Evolutionary conservation across 1,140 invertebrate genomes (phyloP).

Genomic region (Battus philenor): DNA sequence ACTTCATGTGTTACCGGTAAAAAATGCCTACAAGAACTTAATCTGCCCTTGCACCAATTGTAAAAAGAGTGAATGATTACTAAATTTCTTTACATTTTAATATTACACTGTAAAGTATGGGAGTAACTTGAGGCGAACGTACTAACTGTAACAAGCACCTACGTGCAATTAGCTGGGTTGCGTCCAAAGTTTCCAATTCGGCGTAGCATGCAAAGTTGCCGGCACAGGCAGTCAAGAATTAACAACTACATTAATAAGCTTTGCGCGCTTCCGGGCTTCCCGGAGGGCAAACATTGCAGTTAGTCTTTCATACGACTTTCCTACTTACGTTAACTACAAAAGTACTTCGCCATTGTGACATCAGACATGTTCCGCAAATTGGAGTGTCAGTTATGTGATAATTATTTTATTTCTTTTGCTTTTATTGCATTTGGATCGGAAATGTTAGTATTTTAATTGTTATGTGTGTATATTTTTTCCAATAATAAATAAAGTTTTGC

Average conservation of each 20-base stretch:
- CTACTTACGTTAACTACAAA: slow-evolving; percentile 9
- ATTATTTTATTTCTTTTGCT: too few relatives aligned
- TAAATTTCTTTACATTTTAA: too few relatives aligned
- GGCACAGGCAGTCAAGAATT: slow-evolving; percentile 18
- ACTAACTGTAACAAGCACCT: slow-evolving; percentile 10
- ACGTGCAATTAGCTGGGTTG: slow-evolving; percentile 9
- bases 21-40: too few relatives aligned
- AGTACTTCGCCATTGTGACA: neutral
- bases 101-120: neutral
- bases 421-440: too few relatives aligned
- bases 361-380: neutral
- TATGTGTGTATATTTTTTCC: too few relatives aligned
- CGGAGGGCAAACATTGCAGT: slow-evolving; percentile 15
- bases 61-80: too few relatives aligned
- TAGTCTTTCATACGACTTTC: slow-evolving; percentile 15
- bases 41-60: too few relatives aligned
- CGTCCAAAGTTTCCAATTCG: slow-evolving; percentile 14
- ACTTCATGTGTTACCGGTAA: too few relatives aligned
- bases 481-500: too few relatives aligned
- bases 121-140: slow-evolving; percentile 3
- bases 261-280: slow-evolving; percentile 8
- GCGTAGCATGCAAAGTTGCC: slow-evolving; percentile 2
- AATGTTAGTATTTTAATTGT: too few relatives aligned
- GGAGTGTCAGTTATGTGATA: neutral
- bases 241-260: slow-evolving; percentile 27